These are phyloP conservation scores for Cololabis saira DNA, from an alignment of 2,113 vertebrate genomes.

Conservation along the genomic window DNA sequence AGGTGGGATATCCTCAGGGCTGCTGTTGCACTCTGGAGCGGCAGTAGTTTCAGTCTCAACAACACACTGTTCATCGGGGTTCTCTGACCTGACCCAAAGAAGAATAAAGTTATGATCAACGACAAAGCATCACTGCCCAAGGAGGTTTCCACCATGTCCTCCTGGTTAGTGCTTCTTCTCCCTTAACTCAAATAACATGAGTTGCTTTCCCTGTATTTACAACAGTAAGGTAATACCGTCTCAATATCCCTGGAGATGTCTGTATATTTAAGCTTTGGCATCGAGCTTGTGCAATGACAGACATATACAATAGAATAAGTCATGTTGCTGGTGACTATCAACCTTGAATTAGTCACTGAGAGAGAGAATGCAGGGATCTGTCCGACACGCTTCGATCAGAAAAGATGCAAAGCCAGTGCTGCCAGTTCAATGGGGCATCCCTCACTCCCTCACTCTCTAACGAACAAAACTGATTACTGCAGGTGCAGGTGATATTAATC, in stretches of 20 bases:
- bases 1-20: slow-evolving; percentile 44
- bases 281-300: neutral
- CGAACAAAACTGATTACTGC: no score
- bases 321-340: no score
- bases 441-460: no score
- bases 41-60: neutral
- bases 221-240: no score
- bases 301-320: neutral
- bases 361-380: no score
- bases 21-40: slow-evolving; percentile 41
- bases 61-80: slow-evolving; percentile 30
- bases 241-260: neutral
- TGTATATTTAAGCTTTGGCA: neutral
- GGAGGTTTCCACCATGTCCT: neutral
- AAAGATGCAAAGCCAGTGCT: no score
- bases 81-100: slow-evolving; percentile 59
- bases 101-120: neutral
- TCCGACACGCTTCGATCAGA: no score
- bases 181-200: no score
- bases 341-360: no score
- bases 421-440: no score
- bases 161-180: neutral
- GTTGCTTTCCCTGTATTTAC: no score
- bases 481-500: no score
- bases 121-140: neutral